Evolutionary conservation across 2,113 vertebrate genomes (phyloP).

Genomic region (Salminus brasiliensis): DNA sequence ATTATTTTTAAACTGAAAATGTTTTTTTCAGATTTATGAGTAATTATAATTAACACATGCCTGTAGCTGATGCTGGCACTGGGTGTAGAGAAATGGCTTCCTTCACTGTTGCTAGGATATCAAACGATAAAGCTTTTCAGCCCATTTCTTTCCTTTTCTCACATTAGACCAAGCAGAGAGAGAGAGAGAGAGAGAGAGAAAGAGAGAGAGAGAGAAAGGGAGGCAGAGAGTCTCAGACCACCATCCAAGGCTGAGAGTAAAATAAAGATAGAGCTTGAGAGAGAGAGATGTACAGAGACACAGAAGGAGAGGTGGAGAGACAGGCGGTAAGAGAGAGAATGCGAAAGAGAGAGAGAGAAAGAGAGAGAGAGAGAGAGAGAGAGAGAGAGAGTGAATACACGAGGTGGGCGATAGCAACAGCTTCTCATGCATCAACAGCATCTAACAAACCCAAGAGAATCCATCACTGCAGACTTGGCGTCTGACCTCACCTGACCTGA

Average conservation of each 20-base stretch:
- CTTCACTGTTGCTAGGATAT: slow-evolving; percentile 28
- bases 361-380: too few relatives aligned
- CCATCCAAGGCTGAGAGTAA: background rate
- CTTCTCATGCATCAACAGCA: slow-evolving; percentile 39
- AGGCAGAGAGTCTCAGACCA: background rate
- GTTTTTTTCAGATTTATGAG: background rate
- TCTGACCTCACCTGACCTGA: slow-evolving; percentile 22
- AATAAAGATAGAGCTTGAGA: slow-evolving; percentile 27
- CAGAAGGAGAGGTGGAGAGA: slow-evolving; percentile 12
- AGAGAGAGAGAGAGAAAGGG: background rate
- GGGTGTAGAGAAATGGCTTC: background rate
- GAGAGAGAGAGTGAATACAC: background rate
- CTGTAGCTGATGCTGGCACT: background rate
- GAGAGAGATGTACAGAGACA: slow-evolving; percentile 8
- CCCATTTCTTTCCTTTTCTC: slow-evolving; percentile 15
- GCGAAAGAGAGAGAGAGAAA: slow-evolving; percentile 1
- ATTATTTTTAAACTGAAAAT: background rate
- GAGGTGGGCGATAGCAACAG: slow-evolving; percentile 43
- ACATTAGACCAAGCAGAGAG: background rate
- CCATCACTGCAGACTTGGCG: slow-evolving; percentile 38
- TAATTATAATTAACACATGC: background rate
- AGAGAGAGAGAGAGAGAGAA: slow-evolving; percentile 7
- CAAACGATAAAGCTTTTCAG: background rate
- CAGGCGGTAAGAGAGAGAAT: too few relatives aligned
- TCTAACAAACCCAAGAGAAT: slow-evolving; percentile 26